phyloP scores from a whole-genome alignment of 2,888 invertebrate genomes.

The Nomada hirtipes region DNA sequence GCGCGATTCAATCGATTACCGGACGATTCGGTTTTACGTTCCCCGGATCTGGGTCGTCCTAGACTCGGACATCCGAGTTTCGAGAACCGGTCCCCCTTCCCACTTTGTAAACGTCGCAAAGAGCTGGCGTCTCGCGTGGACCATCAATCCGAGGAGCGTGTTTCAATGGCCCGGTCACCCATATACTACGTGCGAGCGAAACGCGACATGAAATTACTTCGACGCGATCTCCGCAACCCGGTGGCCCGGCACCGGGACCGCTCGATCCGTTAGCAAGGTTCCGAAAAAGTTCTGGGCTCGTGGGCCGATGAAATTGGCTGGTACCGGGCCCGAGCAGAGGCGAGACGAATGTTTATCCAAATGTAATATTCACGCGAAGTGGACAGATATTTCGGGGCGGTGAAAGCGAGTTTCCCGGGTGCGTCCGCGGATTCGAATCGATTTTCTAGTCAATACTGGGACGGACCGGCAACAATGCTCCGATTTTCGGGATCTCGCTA shows the following conservation, averaged over 20 bases:
- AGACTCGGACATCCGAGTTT: neutral
- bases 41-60: neutral
- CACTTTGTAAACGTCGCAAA: neutral
- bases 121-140: neutral
- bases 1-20: conserved; percentile 5
- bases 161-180: conserved; percentile 23
- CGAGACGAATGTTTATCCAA: conserved; percentile 48
- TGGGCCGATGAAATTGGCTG: neutral
- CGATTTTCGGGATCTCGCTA: conserved; percentile 72
- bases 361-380: conserved; percentile 48
- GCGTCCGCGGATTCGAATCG: conserved; percentile 45
- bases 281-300: neutral
- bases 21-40: conserved; percentile 21
- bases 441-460: conserved; percentile 57
- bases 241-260: neutral
- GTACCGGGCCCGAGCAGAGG: neutral
- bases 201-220: neutral
- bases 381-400: conserved; percentile 45
- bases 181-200: neutral
- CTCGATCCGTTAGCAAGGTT: conserved; percentile 8
- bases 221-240: neutral
- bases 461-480: conserved; percentile 64
- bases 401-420: conserved; percentile 57
- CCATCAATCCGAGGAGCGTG: neutral
- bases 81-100: neutral